A percentile compares a stretch with the other conserved stretches of the same genome.
Evolutionary conservation across 2,888 invertebrate genomes (phyloP).

Genomic region (Erebia epiphron): DNA sequence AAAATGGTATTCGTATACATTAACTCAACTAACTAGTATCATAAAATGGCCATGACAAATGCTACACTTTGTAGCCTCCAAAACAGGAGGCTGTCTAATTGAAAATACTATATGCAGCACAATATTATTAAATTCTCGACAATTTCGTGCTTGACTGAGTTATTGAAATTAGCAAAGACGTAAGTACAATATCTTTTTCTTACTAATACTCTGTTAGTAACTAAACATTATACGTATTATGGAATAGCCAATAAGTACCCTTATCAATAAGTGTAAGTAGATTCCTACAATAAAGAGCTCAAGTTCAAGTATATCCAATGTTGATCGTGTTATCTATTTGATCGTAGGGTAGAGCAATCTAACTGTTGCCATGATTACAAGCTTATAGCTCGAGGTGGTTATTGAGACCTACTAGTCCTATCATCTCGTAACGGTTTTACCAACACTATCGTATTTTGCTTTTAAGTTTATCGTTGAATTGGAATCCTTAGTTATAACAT

Average conservation of each 20-base stretch:
- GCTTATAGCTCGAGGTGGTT: conserved; percentile 57
- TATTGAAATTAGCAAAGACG: background rate
- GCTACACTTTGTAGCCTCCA: conserved; percentile 24
- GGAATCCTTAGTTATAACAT: conserved; percentile 32
- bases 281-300: background rate
- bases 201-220: background rate
- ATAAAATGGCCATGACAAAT: conserved; percentile 50
- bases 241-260: background rate
- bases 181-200: background rate
- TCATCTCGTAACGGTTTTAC: conserved; percentile 67
- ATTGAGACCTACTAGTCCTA: conserved; percentile 67
- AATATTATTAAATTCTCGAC: background rate
- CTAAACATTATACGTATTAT: background rate
- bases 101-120: conserved; percentile 13
- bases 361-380: conserved; percentile 65
- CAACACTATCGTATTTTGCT: conserved; percentile 45
- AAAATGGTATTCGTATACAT: conserved; percentile 51
- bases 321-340: conserved; percentile 18
- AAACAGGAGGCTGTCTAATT: conserved; percentile 26
- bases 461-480: conserved; percentile 27
- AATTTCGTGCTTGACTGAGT: background rate
- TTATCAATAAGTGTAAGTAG: background rate
- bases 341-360: conserved; percentile 56
- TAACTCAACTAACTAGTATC: conserved; percentile 51
- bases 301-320: conserved; percentile 14